phyloP scores from a whole-genome alignment of 2,113 vertebrate species.

The Scytalopus superciliaris region DNA sequence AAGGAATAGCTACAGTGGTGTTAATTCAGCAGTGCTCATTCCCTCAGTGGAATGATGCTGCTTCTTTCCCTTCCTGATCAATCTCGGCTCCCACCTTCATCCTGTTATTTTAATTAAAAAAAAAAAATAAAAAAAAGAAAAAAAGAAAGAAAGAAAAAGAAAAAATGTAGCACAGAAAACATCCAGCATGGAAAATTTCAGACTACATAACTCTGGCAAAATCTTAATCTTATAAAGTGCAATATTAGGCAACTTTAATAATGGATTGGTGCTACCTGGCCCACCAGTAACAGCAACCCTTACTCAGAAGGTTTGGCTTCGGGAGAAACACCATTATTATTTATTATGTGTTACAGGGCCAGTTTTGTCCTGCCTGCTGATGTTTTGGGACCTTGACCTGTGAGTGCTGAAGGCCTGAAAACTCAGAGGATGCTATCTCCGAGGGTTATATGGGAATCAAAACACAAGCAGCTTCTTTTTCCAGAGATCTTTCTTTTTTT shows the following conservation, averaged over 20 bases:
- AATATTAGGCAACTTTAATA: not conserved
- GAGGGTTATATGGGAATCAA: not conserved
- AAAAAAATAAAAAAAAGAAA: not conserved
- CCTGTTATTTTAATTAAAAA: not conserved
- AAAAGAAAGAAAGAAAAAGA: accelerated
- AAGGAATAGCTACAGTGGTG: not conserved
- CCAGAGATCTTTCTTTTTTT: not conserved
- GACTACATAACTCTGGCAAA: not conserved
- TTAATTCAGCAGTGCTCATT: not conserved
- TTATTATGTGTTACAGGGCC: not conserved
- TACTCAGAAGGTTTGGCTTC: not conserved
- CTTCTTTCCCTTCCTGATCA: not conserved
- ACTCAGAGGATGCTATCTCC: not conserved
- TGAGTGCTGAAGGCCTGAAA: not conserved
- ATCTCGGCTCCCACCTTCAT: not conserved
- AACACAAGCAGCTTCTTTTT: not conserved
- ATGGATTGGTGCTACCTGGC: not conserved
- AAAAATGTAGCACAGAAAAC: not conserved
- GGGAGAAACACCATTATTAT: not conserved
- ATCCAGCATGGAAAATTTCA: not conserved
- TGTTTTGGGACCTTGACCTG: not conserved
- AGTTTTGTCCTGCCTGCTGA: not conserved
- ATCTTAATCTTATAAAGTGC: not conserved
- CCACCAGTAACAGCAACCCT: not conserved
- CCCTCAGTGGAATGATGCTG: not conserved